Percentiles rank a stretch among this genome's conserved stretches.
Evolutionary conservation across 2,797 vertebrate species (phyloP).

Genomic region (Hapalemur alaotrensis): DNA sequence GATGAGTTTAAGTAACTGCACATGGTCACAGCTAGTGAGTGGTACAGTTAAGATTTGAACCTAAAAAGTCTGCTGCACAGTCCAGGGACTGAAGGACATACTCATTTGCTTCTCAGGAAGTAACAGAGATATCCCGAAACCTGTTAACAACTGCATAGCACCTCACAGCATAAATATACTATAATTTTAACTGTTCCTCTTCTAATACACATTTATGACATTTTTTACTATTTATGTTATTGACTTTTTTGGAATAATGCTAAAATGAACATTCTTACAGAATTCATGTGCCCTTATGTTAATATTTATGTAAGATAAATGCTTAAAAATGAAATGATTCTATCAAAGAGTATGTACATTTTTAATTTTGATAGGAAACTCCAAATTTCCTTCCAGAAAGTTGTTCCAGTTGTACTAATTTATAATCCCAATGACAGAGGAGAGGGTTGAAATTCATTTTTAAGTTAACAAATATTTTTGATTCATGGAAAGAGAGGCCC

Average conservation of each 20-base stretch:
- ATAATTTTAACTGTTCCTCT: conserved; percentile 39
- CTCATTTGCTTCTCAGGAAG: conserved; percentile 14
- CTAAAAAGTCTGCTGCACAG: not conserved
- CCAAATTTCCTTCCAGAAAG: conserved; percentile 1
- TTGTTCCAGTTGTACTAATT: not conserved
- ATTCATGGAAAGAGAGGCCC: not conserved
- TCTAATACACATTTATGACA: conserved; percentile 6
- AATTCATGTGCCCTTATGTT: conserved; percentile 19
- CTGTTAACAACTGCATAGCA: conserved; percentile 9
- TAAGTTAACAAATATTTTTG: conserved; percentile 38
- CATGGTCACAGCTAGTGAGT: not conserved
- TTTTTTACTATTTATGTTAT: conserved; percentile 15
- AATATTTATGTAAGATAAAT: conserved; percentile 45
- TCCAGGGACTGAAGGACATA: not conserved
- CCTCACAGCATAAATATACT: not conserved
- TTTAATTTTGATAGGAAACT: conserved; percentile 42
- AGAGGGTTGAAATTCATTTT: conserved; percentile 10
- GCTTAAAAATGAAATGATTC: conserved; percentile 37
- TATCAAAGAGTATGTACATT: not conserved
- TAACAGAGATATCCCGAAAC: not conserved
- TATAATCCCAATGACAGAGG: conserved; percentile 8
- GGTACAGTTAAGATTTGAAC: conserved; percentile 8
- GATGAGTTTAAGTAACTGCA: conserved; percentile 19
- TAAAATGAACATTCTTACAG: conserved; percentile 35
- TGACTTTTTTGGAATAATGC: conserved; percentile 5